Evolutionary conservation across 2,888 invertebrate genomes (phyloP), one percentile per base, ranked within the genome.

Genomic region (Nematopogon swammerdamellus): DNA sequence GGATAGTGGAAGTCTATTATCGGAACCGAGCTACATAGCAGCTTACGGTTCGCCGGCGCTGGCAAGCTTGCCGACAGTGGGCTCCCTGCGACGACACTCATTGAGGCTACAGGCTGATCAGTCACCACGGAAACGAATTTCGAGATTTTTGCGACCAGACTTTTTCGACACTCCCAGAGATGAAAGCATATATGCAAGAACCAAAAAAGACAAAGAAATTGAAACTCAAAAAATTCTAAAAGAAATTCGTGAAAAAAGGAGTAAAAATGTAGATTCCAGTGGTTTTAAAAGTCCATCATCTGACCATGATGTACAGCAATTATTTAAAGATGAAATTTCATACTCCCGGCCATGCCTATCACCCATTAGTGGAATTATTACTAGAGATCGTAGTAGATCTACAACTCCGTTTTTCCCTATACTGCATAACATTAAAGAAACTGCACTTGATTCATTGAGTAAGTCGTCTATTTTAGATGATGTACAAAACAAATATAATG

Each of bases 91-190:
- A 11, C 68, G 72, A 1, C 68, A 67, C 59, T 68, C 71, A 44
- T 57, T 69, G 57, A 65, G 68, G 49, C 60, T 65, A 45, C 54
- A 64, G 3, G 59, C 58, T 19, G 52, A 56, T 16, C 73, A 77
- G 20, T 76, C 79, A 50, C 73, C 79, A 30, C 82, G 82, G 50
- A 83, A 86, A 47, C 82, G 87, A 54, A 83, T 88, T 51, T 89
- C 88, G 8, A 75, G 92, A 51, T 91, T 91, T 67, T 69, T 92
- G 51, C 81, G 91, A 25, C 88, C 91, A 1, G 91, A 92, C 65
- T 91, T 91, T 63, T 89, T 86, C 62, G 89, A 91, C 55, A 73
- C 85, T 1, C 83, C 85, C 8, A 67, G 82, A 18, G 87, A 87
- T 51, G 89, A 89, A 58, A 87, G 83, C 60, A 72, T 82, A 18